Percentiles rank a stretch among this genome's conserved stretches.
These are phyloP conservation scores for Salticus scenicus DNA, from an alignment of 2,888 invertebrate genomes.

Conservation along the genomic window DNA sequence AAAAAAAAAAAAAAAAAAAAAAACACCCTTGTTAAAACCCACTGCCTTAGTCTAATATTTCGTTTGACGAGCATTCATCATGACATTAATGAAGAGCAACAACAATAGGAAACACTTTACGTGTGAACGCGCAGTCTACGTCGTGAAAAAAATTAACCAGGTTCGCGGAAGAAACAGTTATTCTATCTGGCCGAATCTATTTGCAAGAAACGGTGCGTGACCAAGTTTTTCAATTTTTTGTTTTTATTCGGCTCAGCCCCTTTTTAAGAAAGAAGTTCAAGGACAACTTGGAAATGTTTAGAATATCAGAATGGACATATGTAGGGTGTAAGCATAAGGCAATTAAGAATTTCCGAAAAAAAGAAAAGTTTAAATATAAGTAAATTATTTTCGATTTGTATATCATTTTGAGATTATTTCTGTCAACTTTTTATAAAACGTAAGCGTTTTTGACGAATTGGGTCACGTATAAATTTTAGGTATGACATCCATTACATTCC, in stretches of 20 bases:
- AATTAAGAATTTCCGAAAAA: too few species aligned
- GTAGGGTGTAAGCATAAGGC: too few species aligned
- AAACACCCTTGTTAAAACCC: neutral
- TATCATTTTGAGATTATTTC: too few species aligned
- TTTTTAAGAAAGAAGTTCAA: neutral
- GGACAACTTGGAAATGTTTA: neutral
- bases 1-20: too few species aligned
- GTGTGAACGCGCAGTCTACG: neutral
- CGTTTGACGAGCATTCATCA: neutral
- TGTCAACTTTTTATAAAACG: too few species aligned
- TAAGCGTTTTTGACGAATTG: too few species aligned
- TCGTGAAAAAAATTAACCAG: neutral
- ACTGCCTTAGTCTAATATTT: neutral
- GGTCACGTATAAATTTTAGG: too few species aligned
- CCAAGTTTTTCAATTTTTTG: neutral
- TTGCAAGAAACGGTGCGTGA: constrained; percentile 10
- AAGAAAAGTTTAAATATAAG: too few species aligned
- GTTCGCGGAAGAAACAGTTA: neutral
- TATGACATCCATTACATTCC: too few species aligned
- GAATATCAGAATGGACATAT: too few species aligned
- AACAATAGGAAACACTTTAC: constrained; percentile 6
- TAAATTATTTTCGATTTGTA: too few species aligned
- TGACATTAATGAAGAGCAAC: neutral
- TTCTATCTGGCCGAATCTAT: neutral
- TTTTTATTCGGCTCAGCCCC: neutral